Base-by-base conservation (phyloP, 2,113 vertebrate genomes). In the Alligator mississippiensis region DNA sequence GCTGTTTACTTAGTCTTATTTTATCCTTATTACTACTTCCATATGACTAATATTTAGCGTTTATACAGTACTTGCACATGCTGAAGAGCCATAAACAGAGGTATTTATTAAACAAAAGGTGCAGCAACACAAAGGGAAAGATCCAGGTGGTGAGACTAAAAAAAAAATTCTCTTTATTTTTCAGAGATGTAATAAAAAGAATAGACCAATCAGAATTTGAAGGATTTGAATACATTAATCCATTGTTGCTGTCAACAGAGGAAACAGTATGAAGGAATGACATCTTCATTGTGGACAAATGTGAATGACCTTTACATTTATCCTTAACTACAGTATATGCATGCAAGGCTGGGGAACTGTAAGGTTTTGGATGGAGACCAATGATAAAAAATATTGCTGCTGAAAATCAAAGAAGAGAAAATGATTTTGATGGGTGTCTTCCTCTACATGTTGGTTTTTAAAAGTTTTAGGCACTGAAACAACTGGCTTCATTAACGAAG, bases 201-300 rank as follows among this genome's bases (percentile, higher is more conserved):
- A 99, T 99, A 97, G 99, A 99, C 98, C 99, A 99, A 98, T 99
- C 99, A 0, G 99, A 99, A 94, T 99, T 99, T 78, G 99, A 99
- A 97, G 99, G 99, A 87, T 99, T 99, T 78, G 99, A 99, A 97
- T 99, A 99, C 96, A 99, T 99, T 97, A 99, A 99, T 96, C 99
- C 99, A 1, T 97, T 99, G 96, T 98, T 99, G 98, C 98, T 99
- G 87, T 98, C 99, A 94, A 97, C 98, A 6, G 99, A 99, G 94
- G 99, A 99, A 97, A 98, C 99, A 1, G 98, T 99, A 99, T 99
- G 99, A 99, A 97, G 98, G 95, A 96, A 61, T 62, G 77, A 82
- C 88, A 30, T 83, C 94, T 70, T 84, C 7, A 15, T 19, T 38
- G 82, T 83, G 97, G 96, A 94, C 95, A 89, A 81, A n/a, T 86